Evolutionary conservation across 2,888 invertebrate genomes (phyloP).

Genomic region (Horisme vitalbata): DNA sequence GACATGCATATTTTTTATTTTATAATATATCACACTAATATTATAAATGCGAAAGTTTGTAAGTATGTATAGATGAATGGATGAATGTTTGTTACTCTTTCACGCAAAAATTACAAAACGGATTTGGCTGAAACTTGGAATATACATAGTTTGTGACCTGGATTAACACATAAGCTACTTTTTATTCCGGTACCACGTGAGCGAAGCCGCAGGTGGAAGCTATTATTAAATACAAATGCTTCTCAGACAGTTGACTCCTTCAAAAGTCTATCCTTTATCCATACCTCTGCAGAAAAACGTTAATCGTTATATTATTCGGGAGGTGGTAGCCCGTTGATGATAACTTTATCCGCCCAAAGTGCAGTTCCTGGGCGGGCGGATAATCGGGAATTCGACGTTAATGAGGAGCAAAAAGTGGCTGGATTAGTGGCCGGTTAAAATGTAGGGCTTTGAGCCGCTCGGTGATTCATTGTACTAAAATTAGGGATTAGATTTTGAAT

Average conservation of each 20-base stretch:
- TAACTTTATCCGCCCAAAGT: slow-evolving; percentile 42
- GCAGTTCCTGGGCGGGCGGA: slow-evolving; percentile 36
- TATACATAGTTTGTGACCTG: too few relatives aligned
- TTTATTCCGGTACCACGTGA: too few relatives aligned
- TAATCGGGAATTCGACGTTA: slow-evolving; percentile 51
- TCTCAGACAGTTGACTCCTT: background rate
- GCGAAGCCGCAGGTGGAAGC: too few relatives aligned
- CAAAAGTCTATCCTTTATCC: background rate
- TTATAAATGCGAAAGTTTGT: too few relatives aligned
- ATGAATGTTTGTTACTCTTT: too few relatives aligned
- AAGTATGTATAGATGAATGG: too few relatives aligned
- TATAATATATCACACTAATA: too few relatives aligned
- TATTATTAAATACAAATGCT: background rate
- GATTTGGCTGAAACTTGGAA: too few relatives aligned
- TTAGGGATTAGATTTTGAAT: too few relatives aligned
- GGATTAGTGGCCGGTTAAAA: slow-evolving; percentile 26
- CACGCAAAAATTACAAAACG: too few relatives aligned
- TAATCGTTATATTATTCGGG: slow-evolving; percentile 35
- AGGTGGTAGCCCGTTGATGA: slow-evolving; percentile 42
- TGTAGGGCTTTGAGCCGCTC: slow-evolving; percentile 6
- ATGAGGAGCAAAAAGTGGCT: slow-evolving; percentile 38
- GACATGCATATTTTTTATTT: too few relatives aligned
- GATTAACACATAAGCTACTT: too few relatives aligned
- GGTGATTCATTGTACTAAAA: slow-evolving; percentile 13
- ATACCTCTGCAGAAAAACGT: slow-evolving; percentile 12